A percentile compares a stretch with the other conserved stretches of the same genome.
These are phyloP conservation scores for Muscicapa adusta DNA, from an alignment of 2,113 vertebrate genomes.

Conservation along the genomic window DNA sequence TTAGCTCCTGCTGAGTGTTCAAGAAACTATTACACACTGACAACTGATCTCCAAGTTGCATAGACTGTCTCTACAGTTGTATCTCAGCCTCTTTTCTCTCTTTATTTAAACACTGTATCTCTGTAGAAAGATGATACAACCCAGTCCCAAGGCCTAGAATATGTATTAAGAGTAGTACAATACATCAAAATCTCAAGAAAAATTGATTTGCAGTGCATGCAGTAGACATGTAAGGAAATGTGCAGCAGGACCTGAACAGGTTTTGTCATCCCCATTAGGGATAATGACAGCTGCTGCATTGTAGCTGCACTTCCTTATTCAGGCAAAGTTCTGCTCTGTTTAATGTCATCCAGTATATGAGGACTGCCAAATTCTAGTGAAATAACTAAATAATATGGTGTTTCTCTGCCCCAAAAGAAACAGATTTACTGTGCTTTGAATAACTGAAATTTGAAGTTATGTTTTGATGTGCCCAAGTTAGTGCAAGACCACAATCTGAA, in stretches of 20 bases:
- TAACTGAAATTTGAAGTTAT: neutral
- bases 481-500: neutral
- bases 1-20: neutral
- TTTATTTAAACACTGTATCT: neutral
- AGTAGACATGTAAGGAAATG: neutral
- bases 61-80: neutral
- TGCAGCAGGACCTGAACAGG: neutral
- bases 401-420: neutral
- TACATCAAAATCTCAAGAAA: neutral
- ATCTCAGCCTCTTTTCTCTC: neutral
- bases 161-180: accelerated
- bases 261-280: neutral
- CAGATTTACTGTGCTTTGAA: neutral
- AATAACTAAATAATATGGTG: neutral
- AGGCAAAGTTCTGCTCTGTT: neutral
- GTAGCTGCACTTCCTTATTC: neutral
- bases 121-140: neutral
- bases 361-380: neutral
- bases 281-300: neutral
- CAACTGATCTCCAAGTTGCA: neutral
- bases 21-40: neutral
- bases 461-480: neutral
- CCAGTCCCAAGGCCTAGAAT: neutral
- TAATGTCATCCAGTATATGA: accelerated
- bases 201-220: neutral